A percentile compares a stretch with the other conserved stretches of the same genome.
phyloP scores from a whole-genome alignment of 2,113 vertebrate species.

The Butastur rufipennis region DNA sequence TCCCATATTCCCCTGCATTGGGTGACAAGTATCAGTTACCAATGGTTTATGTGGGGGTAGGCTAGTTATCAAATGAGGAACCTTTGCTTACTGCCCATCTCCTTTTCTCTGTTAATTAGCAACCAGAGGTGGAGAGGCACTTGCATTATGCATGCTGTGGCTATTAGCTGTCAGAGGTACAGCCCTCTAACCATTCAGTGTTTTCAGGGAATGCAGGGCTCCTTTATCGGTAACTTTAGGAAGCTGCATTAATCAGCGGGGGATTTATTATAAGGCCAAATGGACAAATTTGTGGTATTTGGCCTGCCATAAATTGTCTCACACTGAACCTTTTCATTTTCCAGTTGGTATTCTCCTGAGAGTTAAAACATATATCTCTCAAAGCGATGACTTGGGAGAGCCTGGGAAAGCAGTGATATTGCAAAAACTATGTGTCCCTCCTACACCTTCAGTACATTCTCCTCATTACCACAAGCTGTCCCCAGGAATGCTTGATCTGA shows the following conservation, averaged over 20 bases:
- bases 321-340: background rate
- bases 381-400: background rate
- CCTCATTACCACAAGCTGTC: conserved; percentile 35
- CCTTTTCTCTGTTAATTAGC: background rate
- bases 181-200: background rate
- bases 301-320: conserved; percentile 16
- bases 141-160: background rate
- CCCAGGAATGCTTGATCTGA: conserved; percentile 30
- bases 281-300: background rate
- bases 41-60: background rate
- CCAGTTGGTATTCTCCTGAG: background rate
- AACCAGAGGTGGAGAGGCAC: background rate
- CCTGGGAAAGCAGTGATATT: conserved; percentile 34
- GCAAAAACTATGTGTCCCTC: background rate
- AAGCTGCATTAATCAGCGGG: background rate
- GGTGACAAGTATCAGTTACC: background rate
- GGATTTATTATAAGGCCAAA: background rate
- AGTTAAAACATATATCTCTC: conserved; percentile 12
- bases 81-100: background rate
- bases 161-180: background rate
- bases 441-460: conserved; percentile 26
- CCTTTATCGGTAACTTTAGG: background rate
- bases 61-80: background rate
- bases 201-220: background rate
- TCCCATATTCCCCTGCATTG: background rate